Evolutionary conservation across 2,113 vertebrate species (phyloP).

Genomic region (Quiscalus mexicanus): DNA sequence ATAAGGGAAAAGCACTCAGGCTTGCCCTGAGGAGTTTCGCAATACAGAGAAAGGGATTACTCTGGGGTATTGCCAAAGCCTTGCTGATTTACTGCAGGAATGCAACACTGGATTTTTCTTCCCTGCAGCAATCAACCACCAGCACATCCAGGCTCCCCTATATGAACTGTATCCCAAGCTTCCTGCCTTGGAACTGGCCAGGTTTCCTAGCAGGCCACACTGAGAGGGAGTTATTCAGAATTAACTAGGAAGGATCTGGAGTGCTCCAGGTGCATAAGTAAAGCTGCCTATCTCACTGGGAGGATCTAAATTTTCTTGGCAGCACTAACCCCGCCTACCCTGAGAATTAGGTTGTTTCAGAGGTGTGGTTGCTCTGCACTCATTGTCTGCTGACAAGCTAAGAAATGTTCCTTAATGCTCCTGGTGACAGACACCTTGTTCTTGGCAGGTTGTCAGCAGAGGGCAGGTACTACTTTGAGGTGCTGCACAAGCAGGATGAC

Average conservation of each 20-base stretch:
- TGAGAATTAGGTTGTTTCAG: neutral
- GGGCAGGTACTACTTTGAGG: constrained; percentile 90
- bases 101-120: neutral
- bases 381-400: neutral
- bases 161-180: neutral
- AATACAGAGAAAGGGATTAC: neutral
- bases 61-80: neutral
- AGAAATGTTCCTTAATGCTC: neutral
- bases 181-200: neutral
- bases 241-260: neutral
- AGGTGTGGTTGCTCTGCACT: neutral
- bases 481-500: constrained; percentile 90
- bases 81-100: neutral
- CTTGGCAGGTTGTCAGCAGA: constrained; percentile 78
- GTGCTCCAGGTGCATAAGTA: neutral
- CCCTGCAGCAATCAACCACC: neutral
- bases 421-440: neutral
- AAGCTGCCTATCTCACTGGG: neutral
- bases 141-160: neutral
- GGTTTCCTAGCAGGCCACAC: neutral
- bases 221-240: neutral
- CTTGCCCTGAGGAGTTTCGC: neutral
- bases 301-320: constrained; percentile 1
- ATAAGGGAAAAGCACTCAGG: neutral
- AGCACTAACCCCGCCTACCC: neutral